phyloP scores from a whole-genome alignment of 2,888 invertebrate genomes.

The Crioceris asparagi region DNA sequence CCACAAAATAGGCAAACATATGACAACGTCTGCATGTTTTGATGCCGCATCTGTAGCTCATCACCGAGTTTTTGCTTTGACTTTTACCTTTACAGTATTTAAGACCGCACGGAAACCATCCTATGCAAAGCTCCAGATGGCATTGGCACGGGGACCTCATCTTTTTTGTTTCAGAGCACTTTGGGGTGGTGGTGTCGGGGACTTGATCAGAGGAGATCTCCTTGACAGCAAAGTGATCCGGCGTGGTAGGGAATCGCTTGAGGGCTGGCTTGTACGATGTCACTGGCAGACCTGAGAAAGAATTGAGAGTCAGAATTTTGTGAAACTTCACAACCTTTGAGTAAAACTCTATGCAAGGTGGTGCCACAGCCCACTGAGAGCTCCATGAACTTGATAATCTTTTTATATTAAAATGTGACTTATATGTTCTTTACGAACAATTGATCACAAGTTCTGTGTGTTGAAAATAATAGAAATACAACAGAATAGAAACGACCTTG shows the following conservation, averaged over 20 bases:
- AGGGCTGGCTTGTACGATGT: constrained; percentile 61
- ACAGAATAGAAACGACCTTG: too few species aligned
- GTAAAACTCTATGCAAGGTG: too few species aligned
- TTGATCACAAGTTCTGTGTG: too few species aligned
- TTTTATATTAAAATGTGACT: too few species aligned
- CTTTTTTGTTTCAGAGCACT: constrained; percentile 57
- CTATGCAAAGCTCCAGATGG: constrained; percentile 78
- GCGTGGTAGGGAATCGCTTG: constrained; percentile 53
- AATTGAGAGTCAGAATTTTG: too few species aligned
- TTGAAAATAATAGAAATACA: too few species aligned
- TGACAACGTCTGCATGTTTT: constrained; percentile 89
- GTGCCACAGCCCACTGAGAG: too few species aligned
- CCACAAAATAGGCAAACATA: constrained; percentile 76
- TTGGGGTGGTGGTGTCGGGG: constrained; percentile 24
- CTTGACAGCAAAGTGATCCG: constrained; percentile 23
- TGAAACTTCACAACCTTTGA: too few species aligned
- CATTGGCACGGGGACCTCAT: constrained; percentile 70
- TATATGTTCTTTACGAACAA: too few species aligned
- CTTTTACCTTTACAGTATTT: constrained; percentile 73
- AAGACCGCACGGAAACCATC: constrained; percentile 93
- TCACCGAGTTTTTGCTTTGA: constrained; percentile 46
- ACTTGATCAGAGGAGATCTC: constrained; percentile 25
- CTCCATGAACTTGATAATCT: too few species aligned
- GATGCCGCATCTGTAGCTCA: constrained; percentile 83
- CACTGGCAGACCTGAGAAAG: constrained; percentile 54